Evolutionary conservation across 1,140 invertebrate genomes (phyloP), one percentile per base, ranked within the genome.

Genomic region (Berghia stephanieae): DNA sequence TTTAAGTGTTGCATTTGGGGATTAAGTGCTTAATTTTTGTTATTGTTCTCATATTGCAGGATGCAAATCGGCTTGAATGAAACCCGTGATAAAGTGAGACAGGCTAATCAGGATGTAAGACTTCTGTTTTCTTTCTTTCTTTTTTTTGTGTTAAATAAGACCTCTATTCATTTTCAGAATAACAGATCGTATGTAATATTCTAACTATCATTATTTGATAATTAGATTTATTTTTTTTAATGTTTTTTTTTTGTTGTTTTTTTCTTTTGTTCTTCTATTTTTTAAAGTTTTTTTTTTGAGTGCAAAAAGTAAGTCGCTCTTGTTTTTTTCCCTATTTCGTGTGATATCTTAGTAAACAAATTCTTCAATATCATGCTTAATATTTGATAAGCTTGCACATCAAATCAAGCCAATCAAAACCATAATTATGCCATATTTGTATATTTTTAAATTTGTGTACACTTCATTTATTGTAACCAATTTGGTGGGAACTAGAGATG

Each of bases 1-100:
- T 49, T 44, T 71, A 36, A 6, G 38, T 36, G 40, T 21, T 6
- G 38, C 6, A 68, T n/a, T n/a, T n/a, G 31, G 38, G 4, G 21
- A 36, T 10, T 68, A 68, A 40, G 27, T 49, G 34, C 4, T 71
- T n/a, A n/a, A 71, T n/a, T n/a, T 21, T 24, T 27, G 16, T 8
- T 55, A 68, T 69, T 31, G 18, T 42, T 6, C 24, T 80, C 4
- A 52, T 36, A 31, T 82, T 82, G 52, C 80, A 87, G 86, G 27
- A 84, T 86, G 81, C 88, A 88, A 80, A 89, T 89, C 60, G 81
- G 78, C 10, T 68, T 88, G 60, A 89, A 89, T 85, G 88, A 89
- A 81, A 89, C 87, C 34, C 81, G 87, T 76, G 88, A 88, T 70
- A 84, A 85, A 83, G 82, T 89, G 1, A 78, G 86, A 82, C 84